Conservation (phyloP, 2,113 vertebrate species). For the Eolophus roseicapilla region DNA sequence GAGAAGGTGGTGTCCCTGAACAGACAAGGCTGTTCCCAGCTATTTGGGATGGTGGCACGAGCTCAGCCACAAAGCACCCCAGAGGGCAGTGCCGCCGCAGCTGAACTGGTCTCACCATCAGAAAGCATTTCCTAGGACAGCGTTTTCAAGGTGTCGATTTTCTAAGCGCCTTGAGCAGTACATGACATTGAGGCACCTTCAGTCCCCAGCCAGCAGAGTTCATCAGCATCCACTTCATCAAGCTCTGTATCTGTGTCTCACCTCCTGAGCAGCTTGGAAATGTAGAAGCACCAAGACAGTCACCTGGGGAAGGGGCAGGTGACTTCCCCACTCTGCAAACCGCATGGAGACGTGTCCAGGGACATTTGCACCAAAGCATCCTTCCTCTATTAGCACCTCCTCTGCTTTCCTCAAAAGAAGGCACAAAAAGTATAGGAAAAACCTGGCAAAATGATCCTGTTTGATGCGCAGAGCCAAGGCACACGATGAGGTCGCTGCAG, state of each 20-base stretch:
- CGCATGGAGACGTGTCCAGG: fast-evolving
- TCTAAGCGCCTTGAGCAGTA: not conserved
- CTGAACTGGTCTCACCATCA: not conserved
- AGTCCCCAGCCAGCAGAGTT: not conserved
- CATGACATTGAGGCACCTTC: not conserved
- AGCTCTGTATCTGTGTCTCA: not conserved
- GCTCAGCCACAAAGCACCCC: not conserved
- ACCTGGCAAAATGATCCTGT: not conserved
- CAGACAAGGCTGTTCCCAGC: not conserved
- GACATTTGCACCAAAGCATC: not conserved
- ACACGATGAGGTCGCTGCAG: not conserved
- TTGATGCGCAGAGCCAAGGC: not conserved
- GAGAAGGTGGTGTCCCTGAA: fast-evolving
- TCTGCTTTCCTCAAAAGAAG: not conserved
- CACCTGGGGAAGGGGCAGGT: not conserved
- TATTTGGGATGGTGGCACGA: not conserved
- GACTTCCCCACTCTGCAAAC: not conserved
- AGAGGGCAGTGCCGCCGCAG: not conserved
- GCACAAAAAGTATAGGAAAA: not conserved
- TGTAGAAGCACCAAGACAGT: fast-evolving
- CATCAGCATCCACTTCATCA: not conserved
- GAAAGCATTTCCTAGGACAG: not conserved
- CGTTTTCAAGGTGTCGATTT: not conserved
- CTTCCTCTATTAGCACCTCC: not conserved
- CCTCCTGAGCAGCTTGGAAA: not conserved